Percentiles rank a stretch among this genome's conserved stretches.
Evolutionary conservation across 2,113 vertebrate species (phyloP).

Genomic region (Paratilapia polleni): DNA sequence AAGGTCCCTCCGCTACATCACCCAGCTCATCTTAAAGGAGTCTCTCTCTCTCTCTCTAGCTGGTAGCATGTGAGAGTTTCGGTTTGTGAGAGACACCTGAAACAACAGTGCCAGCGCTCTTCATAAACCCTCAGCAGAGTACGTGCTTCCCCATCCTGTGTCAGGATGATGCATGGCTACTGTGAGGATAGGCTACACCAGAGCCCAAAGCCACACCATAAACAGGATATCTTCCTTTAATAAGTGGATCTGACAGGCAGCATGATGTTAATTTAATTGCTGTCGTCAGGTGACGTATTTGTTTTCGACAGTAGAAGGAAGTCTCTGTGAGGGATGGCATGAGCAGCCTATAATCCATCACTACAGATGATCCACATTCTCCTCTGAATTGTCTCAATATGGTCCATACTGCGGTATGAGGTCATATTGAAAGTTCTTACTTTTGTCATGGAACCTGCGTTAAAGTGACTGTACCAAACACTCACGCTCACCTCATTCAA

Average conservation of each 20-base stretch:
- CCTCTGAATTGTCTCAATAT: not conserved
- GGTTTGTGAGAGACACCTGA: not conserved
- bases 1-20: not conserved
- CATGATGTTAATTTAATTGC: slow-evolving; percentile 59
- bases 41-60: not conserved
- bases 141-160: slow-evolving; percentile 16
- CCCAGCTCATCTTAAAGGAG: slow-evolving; percentile 8
- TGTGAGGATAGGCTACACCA: not conserved
- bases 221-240: slow-evolving; percentile 49
- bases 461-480: slow-evolving; percentile 3
- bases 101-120: not conserved
- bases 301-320: slow-evolving; percentile 12
- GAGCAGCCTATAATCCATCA: not conserved
- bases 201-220: slow-evolving; percentile 26
- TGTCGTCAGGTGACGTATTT: slow-evolving; percentile 41
- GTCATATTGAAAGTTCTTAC: too few species aligned
- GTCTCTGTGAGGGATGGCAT: not conserved
- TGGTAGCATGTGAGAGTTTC: slow-evolving; percentile 3
- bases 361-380: not conserved
- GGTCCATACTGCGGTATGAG: not conserved
- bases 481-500: slow-evolving; percentile 21
- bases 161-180: slow-evolving; percentile 50
- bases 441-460: not conserved
- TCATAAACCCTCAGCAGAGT: slow-evolving; percentile 10
- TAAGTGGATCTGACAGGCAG: slow-evolving; percentile 55